Evolutionary conservation across 2,888 invertebrate species (phyloP).

Genomic region (Agapostemon virescens): DNA sequence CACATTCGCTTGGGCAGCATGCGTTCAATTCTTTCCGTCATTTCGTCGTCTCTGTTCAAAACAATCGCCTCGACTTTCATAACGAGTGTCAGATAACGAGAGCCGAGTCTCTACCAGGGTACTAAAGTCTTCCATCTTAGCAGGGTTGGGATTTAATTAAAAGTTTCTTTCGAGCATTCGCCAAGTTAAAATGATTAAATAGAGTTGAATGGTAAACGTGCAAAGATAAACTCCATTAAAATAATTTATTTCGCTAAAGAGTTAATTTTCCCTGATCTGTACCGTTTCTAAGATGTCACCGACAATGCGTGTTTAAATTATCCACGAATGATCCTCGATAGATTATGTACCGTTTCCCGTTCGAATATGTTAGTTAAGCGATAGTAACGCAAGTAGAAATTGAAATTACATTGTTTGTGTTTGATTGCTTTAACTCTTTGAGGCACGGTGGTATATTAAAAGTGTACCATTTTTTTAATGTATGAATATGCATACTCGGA

Average conservation of each 20-base stretch:
- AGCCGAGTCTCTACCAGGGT: conserved; percentile 5
- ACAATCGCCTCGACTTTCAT: not conserved
- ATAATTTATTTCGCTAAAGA: conserved; percentile 18
- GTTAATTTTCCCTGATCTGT: not conserved
- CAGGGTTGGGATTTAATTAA: conserved; percentile 54
- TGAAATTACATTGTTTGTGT: not conserved
- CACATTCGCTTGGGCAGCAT: not conserved
- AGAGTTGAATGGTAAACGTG: not conserved
- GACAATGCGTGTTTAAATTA: not conserved
- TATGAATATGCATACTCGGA: no score
- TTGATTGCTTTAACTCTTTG: not conserved
- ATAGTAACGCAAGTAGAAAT: not conserved
- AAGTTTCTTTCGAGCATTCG: conserved; percentile 47
- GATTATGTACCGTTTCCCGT: not conserved
- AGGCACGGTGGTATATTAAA: no score
- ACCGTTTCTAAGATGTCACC: not conserved
- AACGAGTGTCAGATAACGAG: conserved; percentile 19
- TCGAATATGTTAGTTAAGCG: not conserved
- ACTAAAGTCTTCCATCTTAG: conserved; percentile 27
- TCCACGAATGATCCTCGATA: not conserved
- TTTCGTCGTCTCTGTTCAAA: not conserved
- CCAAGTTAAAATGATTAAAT: conserved; percentile 44
- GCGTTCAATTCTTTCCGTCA: not conserved
- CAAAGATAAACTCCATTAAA: conserved; percentile 17
- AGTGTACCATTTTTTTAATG: no score